phyloP scores from a whole-genome alignment of 2,113 vertebrate species.

The Vicugna pacos region DNA sequence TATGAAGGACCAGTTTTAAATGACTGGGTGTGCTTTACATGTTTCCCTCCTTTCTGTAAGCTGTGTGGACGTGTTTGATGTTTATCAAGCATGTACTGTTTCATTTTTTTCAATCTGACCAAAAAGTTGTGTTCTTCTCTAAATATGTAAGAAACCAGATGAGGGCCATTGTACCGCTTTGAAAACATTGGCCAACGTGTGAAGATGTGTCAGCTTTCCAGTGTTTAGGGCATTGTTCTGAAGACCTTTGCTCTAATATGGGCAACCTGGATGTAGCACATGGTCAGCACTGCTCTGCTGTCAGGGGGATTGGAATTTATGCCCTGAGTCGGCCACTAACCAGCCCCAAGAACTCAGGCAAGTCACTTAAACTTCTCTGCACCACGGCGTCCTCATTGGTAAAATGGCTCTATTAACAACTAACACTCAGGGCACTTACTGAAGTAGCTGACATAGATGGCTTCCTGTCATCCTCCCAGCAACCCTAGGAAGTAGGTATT shows the following conservation, averaged over 20 bases:
- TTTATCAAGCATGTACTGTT: background rate
- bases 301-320: background rate
- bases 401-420: background rate
- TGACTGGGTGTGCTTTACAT: background rate
- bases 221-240: background rate
- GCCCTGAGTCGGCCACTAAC: background rate
- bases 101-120: background rate
- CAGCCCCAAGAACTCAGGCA: background rate
- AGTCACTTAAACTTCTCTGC: background rate
- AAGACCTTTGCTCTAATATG: background rate
- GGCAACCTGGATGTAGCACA: background rate
- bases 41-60: background rate
- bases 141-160: background rate
- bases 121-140: background rate
- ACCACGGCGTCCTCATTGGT: background rate
- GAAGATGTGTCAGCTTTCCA: background rate
- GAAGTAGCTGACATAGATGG: rapidly evolving
- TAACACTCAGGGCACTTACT: background rate
- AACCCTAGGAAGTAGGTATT: background rate
- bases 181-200: background rate
- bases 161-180: background rate
- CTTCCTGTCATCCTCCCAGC: background rate
- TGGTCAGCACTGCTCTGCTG: background rate
- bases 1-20: background rate
- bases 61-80: background rate